phyloP scores from a whole-genome alignment of 2,888 invertebrate genomes.

The Coleophora deauratella region DNA sequence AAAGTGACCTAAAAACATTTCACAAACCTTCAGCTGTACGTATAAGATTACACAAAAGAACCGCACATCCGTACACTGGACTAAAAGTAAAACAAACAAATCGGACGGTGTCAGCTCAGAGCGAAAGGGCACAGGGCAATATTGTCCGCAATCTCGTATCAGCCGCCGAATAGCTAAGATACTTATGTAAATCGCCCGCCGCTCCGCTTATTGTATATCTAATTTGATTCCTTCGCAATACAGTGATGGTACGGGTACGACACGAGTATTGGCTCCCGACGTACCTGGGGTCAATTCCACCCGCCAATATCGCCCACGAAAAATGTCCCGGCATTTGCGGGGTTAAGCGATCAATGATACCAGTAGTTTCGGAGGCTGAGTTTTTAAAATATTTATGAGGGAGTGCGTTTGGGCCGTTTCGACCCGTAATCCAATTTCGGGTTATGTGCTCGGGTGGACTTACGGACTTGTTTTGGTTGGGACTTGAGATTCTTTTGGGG shows the following conservation, averaged over 20 bases:
- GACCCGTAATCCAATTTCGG: constrained; percentile 69
- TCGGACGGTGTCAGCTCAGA: constrained; percentile 36
- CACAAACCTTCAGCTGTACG: too few relatives aligned
- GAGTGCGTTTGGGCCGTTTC: constrained; percentile 48
- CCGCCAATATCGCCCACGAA: constrained; percentile 48
- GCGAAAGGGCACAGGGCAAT: constrained; percentile 33
- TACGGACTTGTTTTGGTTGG: constrained; percentile 42
- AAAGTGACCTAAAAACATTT: too few relatives aligned
- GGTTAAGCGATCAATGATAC: constrained; percentile 65
- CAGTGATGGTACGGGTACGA: constrained; percentile 65
- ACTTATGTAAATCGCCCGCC: constrained; percentile 69
- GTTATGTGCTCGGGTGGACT: constrained; percentile 69
- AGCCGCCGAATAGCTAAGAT: constrained; percentile 66
- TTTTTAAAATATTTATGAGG: constrained; percentile 73
- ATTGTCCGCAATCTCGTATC: constrained; percentile 70
- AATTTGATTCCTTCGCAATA: constrained; percentile 72
- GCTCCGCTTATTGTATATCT: constrained; percentile 71
- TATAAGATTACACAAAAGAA: not conserved
- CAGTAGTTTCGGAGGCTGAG: constrained; percentile 47
- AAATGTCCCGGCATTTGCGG: constrained; percentile 47
- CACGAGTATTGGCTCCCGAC: constrained; percentile 56
- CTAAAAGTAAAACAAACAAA: constrained; percentile 29
- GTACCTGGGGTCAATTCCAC: constrained; percentile 37
- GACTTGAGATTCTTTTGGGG: constrained; percentile 42
- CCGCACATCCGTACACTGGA: constrained; percentile 13